Evolutionary conservation across 2,888 invertebrate species (phyloP), one percentile per base, ranked within the genome.

Genomic region (Alloplasta piceator): DNA sequence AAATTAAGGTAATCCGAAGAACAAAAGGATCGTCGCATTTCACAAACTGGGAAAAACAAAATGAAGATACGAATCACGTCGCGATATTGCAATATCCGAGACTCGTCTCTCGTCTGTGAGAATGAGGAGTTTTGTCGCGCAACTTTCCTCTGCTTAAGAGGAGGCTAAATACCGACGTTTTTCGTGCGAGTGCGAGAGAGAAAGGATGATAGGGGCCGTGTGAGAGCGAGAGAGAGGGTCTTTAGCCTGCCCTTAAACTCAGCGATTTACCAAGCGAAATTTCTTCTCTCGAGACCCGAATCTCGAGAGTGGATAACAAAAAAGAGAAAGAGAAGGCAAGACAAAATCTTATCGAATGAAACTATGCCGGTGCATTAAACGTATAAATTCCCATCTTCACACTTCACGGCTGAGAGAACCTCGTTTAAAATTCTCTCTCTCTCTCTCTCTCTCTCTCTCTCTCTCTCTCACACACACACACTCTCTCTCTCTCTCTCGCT

Each of bases 81-180:
- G 52, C 6, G n/a, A 7, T 76, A 14, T 73, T 66, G 80, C 64
- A 80, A 82, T 79, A 74, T 80, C 82, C 80, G 73, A 41, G 67
- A 9, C 26, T 14, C 74, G 46, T 60, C 52, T 38, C 52, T 52
- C 61, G 66, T 76, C 56, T 9, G 74, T 83, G 83, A 72, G 78
- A 83, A 82, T 61, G 73, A 67, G 78, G 78, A 43, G 67, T 68
- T 14, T 39, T n/a, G n/a, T n/a, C n/a, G n/a, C n/a, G n/a, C n/a
- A n/a, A n/a, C n/a, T n/a, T n/a, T n/a, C n/a, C n/a, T n/a, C n/a
- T n/a, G n/a, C n/a, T n/a, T n/a, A n/a, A n/a, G n/a, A n/a, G n/a
- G 12, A 58, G 12, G 74, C 70, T 79, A 14, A n/a, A 36, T 41
- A 80, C 76, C 76, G 50, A 64, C 70, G 10, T 60, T 61, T 43